These are phyloP conservation scores for Semotilus atromaculatus DNA, from an alignment of 2,797 vertebrate genomes.

Conservation along the genomic window DNA sequence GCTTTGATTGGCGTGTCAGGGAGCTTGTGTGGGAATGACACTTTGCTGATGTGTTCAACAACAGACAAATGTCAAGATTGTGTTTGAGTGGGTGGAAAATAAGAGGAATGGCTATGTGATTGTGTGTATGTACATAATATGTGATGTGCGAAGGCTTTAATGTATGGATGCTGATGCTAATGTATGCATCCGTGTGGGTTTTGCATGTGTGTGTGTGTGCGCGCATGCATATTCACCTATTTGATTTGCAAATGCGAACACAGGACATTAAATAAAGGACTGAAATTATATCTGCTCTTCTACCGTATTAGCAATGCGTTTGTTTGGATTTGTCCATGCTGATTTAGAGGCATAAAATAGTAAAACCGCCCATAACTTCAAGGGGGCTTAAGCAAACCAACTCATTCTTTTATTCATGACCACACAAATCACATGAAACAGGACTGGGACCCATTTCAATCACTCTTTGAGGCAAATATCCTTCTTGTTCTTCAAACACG, in stretches of 20 bases:
- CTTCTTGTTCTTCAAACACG: constrained; percentile 40
- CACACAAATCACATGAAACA: constrained; percentile 52
- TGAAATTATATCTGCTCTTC: constrained; percentile 4
- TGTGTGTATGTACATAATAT: constrained; percentile 4
- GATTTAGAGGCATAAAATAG: constrained; percentile 58
- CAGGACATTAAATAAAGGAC: background rate
- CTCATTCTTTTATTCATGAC: constrained; percentile 54
- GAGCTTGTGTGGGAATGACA: constrained; percentile 43
- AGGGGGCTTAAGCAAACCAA: constrained; percentile 31
- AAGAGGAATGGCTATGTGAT: constrained; percentile 5
- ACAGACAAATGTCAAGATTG: constrained; percentile 31
- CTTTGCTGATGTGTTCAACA: constrained; percentile 39
- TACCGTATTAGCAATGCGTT: background rate
- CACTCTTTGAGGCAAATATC: constrained; percentile 45
- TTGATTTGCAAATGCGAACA: constrained; percentile 29
- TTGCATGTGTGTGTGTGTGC: background rate
- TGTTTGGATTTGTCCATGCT: constrained; percentile 47
- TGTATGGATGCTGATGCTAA: background rate
- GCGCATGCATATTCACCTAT: constrained; percentile 8
- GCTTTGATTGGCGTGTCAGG: constrained; percentile 54
- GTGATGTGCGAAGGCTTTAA: constrained; percentile 7
- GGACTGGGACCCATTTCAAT: constrained; percentile 17
- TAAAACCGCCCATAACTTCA: constrained; percentile 50
- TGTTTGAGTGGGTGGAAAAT: constrained; percentile 25
- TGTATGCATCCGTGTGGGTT: constrained; percentile 13